phyloP scores from a whole-genome alignment of 1,140 invertebrate species.

The Penaeus vannamei region DNA sequence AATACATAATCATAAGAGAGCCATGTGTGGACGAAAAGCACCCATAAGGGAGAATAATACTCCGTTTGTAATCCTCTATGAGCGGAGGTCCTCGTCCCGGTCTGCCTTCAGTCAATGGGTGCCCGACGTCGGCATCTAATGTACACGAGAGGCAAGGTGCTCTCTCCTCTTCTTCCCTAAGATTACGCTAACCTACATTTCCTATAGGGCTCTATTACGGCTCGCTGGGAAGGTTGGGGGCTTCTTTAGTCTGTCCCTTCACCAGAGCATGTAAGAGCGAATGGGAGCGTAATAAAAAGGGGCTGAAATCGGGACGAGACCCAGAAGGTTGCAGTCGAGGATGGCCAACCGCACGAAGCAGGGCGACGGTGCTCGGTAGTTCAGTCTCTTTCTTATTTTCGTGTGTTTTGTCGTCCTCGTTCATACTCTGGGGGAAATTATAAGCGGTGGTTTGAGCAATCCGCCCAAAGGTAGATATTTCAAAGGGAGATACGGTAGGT shows the following conservation, averaged over 20 bases:
- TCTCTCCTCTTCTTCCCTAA: constrained; percentile 61
- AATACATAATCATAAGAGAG: background rate
- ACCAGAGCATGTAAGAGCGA: constrained; percentile 62
- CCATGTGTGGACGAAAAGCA: background rate
- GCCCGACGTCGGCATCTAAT: constrained; percentile 57
- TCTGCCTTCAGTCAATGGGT: constrained; percentile 52
- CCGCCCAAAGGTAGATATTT: background rate
- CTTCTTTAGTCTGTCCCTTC: constrained; percentile 60
- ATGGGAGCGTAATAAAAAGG: constrained; percentile 54
- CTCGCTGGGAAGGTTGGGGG: constrained; percentile 61
- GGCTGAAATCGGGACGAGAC: constrained; percentile 26
- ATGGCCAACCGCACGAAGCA: constrained; percentile 60
- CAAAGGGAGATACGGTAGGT: background rate
- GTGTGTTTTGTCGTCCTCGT: constrained; percentile 51
- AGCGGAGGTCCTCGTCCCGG: constrained; percentile 27
- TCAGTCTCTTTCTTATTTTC: constrained; percentile 51
- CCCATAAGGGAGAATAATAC: background rate
- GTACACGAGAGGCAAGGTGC: constrained; percentile 51
- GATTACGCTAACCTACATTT: constrained; percentile 64
- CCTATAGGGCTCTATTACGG: constrained; percentile 60
- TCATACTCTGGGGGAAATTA: constrained; percentile 38
- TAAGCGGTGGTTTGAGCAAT: background rate
- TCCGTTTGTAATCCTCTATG: constrained; percentile 37
- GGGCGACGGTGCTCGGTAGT: constrained; percentile 62
- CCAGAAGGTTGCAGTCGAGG: constrained; percentile 36